Conservation (phyloP, 2,797 vertebrate genomes). For the Leuciscus waleckii region DNA sequence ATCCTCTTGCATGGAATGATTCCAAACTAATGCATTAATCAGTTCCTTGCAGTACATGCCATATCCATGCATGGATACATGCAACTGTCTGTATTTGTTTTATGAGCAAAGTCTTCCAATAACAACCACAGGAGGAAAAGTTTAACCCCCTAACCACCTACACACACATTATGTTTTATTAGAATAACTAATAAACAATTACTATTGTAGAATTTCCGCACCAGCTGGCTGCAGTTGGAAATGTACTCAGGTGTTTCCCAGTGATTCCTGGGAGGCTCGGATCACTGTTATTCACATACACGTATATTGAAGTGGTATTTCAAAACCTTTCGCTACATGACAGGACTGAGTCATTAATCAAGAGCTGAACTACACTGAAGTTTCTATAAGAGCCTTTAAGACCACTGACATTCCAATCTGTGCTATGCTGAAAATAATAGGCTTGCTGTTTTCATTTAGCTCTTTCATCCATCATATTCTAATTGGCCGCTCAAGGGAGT, state of each 20-base stretch:
- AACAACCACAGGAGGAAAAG: background rate
- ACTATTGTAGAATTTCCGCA: conserved; percentile 19
- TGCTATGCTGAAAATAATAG: conserved; percentile 45
- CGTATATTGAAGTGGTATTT: conserved; percentile 42
- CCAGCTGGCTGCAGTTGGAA: conserved; percentile 16
- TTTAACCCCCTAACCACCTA: background rate
- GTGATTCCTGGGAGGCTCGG: conserved; percentile 20
- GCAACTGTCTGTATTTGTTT: background rate
- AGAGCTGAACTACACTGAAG: conserved; percentile 28
- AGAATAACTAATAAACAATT: conserved; percentile 35
- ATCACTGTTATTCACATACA: conserved; percentile 25
- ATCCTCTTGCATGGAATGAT: background rate
- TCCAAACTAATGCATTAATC: conserved; percentile 4
- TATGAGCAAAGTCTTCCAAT: background rate
- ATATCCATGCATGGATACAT: background rate
- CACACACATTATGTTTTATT: background rate
- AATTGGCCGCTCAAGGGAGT: conserved; percentile 46
- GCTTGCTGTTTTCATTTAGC: conserved; percentile 54
- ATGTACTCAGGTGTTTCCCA: conserved; percentile 44
- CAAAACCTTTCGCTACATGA: conserved; percentile 41
- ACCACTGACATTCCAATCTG: conserved; percentile 52
- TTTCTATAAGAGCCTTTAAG: conserved; percentile 30
- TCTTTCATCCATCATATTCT: conserved; percentile 57
- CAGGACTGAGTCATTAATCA: conserved; percentile 49
- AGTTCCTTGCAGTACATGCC: background rate